Evolutionary conservation across 1,140 invertebrate species (phyloP).

Genomic region (Scaptomyza pallida): DNA sequence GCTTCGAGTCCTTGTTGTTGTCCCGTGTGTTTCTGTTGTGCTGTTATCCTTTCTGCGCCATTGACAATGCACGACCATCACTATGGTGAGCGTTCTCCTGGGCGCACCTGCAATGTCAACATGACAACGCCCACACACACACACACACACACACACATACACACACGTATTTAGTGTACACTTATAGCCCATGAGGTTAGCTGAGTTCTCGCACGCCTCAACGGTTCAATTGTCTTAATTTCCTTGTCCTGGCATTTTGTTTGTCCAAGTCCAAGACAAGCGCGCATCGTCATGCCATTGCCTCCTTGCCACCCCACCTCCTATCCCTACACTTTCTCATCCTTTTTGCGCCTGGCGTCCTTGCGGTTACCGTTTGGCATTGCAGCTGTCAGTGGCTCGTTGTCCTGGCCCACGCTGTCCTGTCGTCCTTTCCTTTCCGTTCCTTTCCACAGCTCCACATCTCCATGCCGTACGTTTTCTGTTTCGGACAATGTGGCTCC

Average conservation of each 20-base stretch:
- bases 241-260: conserved; percentile 77
- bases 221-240: conserved; percentile 82
- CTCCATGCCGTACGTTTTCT: conserved; percentile 68
- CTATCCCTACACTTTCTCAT: neutral
- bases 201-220: conserved; percentile 69
- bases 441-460: too few species aligned
- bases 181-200: conserved; percentile 39
- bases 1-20: conserved; percentile 25
- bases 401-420: conserved; percentile 16
- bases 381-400: conserved; percentile 57
- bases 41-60: conserved; percentile 78
- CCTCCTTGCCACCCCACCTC: neutral
- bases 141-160: conserved; percentile 13
- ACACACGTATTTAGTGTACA: neutral
- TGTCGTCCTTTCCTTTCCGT: conserved; percentile 31
- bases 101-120: conserved; percentile 80
- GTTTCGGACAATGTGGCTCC: conserved; percentile 81
- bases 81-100: conserved; percentile 17
- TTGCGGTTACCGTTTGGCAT: conserved; percentile 72
- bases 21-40: conserved; percentile 12
- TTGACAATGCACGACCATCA: conserved; percentile 65
- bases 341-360: conserved; percentile 33
- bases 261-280: conserved; percentile 59
- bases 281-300: conserved; percentile 23
- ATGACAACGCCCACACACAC: conserved; percentile 58